Base-by-base conservation (phyloP, 2,797 vertebrate genomes). In the Cyprinodon diabolis region DNA sequence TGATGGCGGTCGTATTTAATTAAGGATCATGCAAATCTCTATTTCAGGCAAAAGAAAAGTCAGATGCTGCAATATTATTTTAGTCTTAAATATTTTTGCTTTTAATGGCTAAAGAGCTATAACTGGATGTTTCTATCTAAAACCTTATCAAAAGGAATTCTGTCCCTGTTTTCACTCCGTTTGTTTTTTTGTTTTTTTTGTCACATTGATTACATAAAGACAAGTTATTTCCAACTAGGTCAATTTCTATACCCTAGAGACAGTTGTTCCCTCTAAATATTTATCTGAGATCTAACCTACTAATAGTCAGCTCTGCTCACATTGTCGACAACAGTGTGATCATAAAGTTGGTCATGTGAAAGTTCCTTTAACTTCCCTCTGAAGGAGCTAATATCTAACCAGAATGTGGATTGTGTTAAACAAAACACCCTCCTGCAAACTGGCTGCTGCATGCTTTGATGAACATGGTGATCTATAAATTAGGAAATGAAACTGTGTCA, bases 401-500 rank as follows among this genome's bases (percentile, higher is more conserved):
- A 57, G 35, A 14, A 45, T 30, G 5, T 14, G 21, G 0, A 47
- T 58, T 49, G 40, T 5, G 40, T 37, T 37, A 25, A 19, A 15
- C 6, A 66, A 57, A 8, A n/a, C 6, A 51, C 43, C 25, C 17
- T 68, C 25, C 30, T 23, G 65, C 45, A 19, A 56, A 15, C 35
- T 48, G 48, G 21, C 48, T 13, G 65, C 0, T 40, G 15, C 52
- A 48, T 62, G n/a, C 5, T 60, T 40, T 58, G 51, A 47, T 56
- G 9, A 14, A 7, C 52, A 14, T 47, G 6, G 19, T 5, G 10
- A 12, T 6, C 4, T 48, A 15, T 52, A 17, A 65, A 65, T 72
- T 10, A 55, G 49, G 60, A 65, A 65, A 30, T 65, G 48, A 65
- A 69, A 63, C n/a, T 55, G 37, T 51, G 15, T 69, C 13, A 17